These are phyloP conservation scores for Athalia cordata DNA, from an alignment of 2,888 invertebrate species.

Conservation along the genomic window DNA sequence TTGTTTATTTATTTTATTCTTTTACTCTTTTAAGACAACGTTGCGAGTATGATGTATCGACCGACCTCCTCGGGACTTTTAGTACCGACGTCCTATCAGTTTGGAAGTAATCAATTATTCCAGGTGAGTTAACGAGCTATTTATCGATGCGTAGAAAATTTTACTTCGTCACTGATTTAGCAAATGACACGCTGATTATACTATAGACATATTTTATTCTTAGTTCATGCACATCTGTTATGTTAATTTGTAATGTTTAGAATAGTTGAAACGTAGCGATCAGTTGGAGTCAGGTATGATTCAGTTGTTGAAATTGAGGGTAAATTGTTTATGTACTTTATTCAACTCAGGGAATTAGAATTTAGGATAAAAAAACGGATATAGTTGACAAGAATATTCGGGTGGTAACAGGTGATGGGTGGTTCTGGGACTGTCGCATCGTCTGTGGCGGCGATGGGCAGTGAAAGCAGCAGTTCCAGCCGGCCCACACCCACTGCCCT, in stretches of 20 bases:
- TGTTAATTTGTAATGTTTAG: not conserved
- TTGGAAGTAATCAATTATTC: conserved; percentile 79
- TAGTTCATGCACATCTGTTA: not conserved
- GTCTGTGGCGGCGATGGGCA: conserved; percentile 72
- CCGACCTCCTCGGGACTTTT: conserved; percentile 78
- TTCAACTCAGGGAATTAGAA: conserved; percentile 41
- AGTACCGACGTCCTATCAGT: conserved; percentile 78
- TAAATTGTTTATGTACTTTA: no score
- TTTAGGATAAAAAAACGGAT: not conserved
- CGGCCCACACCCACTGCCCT: conserved; percentile 75
- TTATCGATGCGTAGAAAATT: not conserved
- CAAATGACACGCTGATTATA: conserved; percentile 35
- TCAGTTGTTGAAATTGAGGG: no score
- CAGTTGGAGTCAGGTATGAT: no score
- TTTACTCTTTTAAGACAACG: conserved; percentile 61
- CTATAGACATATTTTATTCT: conserved; percentile 7
- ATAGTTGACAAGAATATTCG: conserved; percentile 61
- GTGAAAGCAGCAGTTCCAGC: conserved; percentile 72
- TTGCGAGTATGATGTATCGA: conserved; percentile 81
- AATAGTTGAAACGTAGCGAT: no score
- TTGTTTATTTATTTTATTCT: conserved; percentile 24
- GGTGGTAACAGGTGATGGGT: conserved; percentile 73
- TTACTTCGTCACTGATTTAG: not conserved
- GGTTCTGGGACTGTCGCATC: conserved; percentile 74
- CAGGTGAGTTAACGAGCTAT: conserved; percentile 74